A percentile compares a stretch with the other conserved stretches of the same genome.
Conservation (phyloP, 2,888 invertebrate species). For the Argyresthia albistria region DNA sequence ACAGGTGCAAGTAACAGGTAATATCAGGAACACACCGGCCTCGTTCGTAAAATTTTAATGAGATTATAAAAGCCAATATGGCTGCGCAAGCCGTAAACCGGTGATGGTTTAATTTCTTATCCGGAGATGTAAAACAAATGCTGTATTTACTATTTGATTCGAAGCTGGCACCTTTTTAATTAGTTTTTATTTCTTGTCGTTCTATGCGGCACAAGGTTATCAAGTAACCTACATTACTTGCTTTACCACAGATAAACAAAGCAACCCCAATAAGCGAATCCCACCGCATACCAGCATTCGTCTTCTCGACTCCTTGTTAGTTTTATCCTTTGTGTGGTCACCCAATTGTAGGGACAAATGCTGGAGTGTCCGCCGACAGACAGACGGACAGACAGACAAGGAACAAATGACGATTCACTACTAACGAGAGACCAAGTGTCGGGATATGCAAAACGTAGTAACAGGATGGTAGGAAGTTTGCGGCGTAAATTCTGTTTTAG, state of each 20-base stretch:
- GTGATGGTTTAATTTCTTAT: conserved; percentile 4
- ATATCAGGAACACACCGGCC: conserved; percentile 25
- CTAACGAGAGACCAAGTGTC: conserved; percentile 65
- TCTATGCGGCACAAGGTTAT: too few species aligned
- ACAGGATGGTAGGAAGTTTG: too few species aligned
- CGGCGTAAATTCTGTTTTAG: too few species aligned
- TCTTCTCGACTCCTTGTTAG: neutral
- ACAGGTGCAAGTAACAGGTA: conserved; percentile 18
- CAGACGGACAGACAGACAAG: conserved; percentile 39
- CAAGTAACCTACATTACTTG: too few species aligned
- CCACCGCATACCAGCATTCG: too few species aligned
- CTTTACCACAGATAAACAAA: too few species aligned
- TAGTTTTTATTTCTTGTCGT: too few species aligned
- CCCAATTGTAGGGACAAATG: conserved; percentile 34
- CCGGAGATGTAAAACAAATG: neutral
- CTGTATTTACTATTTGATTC: neutral
- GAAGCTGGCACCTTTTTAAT: too few species aligned
- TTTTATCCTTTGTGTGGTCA: conserved; percentile 31
- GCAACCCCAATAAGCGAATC: too few species aligned
- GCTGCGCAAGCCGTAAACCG: conserved; percentile 22
- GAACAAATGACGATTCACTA: conserved; percentile 57
- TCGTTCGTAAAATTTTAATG: conserved; percentile 34
- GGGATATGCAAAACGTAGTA: conserved; percentile 14
- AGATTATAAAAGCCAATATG: conserved; percentile 56
- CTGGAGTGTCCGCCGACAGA: conserved; percentile 23